Evolutionary conservation across 2,888 invertebrate genomes (phyloP), one percentile per base, ranked within the genome.

Genomic region (Colletes collaris): DNA sequence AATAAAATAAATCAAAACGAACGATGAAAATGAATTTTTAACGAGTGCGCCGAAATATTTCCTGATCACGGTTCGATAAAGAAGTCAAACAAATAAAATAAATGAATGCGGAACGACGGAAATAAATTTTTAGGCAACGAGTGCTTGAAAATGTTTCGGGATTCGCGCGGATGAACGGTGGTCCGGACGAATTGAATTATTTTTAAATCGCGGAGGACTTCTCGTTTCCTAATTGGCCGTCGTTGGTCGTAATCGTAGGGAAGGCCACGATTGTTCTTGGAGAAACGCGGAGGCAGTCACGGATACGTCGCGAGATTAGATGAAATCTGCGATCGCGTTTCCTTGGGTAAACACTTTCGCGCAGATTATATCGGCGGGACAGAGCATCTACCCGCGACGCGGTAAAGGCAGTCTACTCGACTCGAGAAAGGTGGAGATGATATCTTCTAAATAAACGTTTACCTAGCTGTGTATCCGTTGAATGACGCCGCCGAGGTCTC

Each of bases 361-460:
- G 79, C 72, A 84, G 88, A 89, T 88, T 89, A 88, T 82, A 86
- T 82, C 84, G 83, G 80, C 83, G 74, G 64, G 65, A 63, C 72
- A 46, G 62, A 78, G 63, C 69, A 77, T 65, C 67, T 71, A 76
- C 59, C 37, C 46, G 68, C 44, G 58, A 71, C 67, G 66, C 52
- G n/a, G 35, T 46, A 64, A 68, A 66, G 55, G 72, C 69, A 49
- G 75, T 69, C 73, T 62, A 84, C 75, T 76, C 78, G 77, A 74
- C 76, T 80, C 73, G 76, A 78, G 78, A 83, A 85, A 76, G 85
- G 83, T 68, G 79, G 80, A 86, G 90, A 91, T 91, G 86, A 84
- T 91, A 91, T 91, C 91, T 89, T 87, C 86, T 90, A 88, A 91
- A 90, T 89, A 91, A 91, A 91, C 89, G 88, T 91, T 91, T 90